phyloP scores from a whole-genome alignment of 2,113 vertebrate species.

The Pelusios castaneus region DNA sequence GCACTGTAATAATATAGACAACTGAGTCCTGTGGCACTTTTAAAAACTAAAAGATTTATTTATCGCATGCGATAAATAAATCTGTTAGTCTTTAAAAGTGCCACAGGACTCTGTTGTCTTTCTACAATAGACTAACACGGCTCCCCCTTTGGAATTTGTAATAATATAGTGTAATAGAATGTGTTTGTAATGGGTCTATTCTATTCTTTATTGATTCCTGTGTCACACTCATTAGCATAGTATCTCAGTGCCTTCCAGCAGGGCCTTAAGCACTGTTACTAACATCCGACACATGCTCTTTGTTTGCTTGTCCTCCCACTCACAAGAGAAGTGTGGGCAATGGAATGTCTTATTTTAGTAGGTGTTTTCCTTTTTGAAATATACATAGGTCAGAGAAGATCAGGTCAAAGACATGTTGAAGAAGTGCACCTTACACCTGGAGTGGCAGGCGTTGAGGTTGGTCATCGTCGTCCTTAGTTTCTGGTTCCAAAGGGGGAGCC shows the following conservation, averaged over 20 bases:
- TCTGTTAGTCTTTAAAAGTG: too few species aligned
- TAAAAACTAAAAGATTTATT: too few species aligned
- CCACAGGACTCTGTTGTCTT: too few species aligned
- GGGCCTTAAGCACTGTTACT: not conserved
- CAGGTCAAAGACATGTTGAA: not conserved
- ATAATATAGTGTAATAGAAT: not conserved
- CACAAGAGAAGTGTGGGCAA: not conserved
- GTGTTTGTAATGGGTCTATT: not conserved
- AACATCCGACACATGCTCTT: not conserved
- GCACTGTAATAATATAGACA: not conserved
- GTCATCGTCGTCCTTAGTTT: not conserved
- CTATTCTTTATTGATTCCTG: not conserved
- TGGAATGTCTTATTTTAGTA: not conserved
- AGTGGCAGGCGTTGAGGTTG: not conserved
- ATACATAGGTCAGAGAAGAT: not conserved
- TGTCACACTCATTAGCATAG: not conserved
- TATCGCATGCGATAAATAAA: too few species aligned
- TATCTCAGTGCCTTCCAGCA: not conserved
- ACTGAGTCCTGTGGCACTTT: too few species aligned
- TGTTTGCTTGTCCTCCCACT: not conserved
- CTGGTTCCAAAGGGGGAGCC: too few species aligned
- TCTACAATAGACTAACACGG: too few species aligned
- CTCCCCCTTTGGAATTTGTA: too few species aligned
- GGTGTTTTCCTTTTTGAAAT: not conserved
- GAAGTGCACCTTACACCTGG: not conserved